Base-by-base conservation (phyloP, 2,888 invertebrate species). In the Adelphocoris suturalis region DNA sequence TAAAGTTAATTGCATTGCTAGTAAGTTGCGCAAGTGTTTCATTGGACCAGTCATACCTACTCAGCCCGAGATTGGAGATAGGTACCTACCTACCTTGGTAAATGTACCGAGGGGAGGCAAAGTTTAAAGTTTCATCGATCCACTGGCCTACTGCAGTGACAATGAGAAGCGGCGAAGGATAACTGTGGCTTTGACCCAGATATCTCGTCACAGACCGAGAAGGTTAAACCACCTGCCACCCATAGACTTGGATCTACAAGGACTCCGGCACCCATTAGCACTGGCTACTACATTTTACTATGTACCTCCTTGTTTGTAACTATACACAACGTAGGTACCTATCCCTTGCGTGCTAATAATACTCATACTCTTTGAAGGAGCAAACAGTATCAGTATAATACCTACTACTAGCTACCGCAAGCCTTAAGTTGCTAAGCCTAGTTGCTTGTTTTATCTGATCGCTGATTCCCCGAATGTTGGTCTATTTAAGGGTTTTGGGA, bases 101-200 rank as follows among this genome's bases (percentile, higher is more conserved):
- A 68, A 68, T 68, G 68, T 68, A 68, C 68, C 68, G 68, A 23
- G 37, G 37, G 37, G 37, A 37, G 37, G 37, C 37, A 37, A 37
- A n/a, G 52, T 52, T 57, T 7, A n/a, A n/a, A 7, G 68, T 23
- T 68, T 68, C 68, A 68, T 68, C 68, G 68, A 68, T 68, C 68
- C 68, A 68, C 23, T 68, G 68, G 68, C 68, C 68, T 68, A 68
- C 68, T 68, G 68, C 27, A 68, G 68, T 23, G 68, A 68, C 68
- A 68, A 68, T 68, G 68, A 68, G 68, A 68, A 5, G 68, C 68
- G 68, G 68, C 68, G 68, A 12, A 68, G 68, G 68, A 68, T 68
- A 68, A 68, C 68, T 19, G 68, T 27, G 68, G 68, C 68, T 68
- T 68, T 68, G 68, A 68, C 68, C 68, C 68, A 68, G 68, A 68